A percentile compares a stretch with the other conserved stretches of the same genome.
phyloP scores from a whole-genome alignment of 92 coral and sea anemone genomes.

The Porites cylindrica region DNA sequence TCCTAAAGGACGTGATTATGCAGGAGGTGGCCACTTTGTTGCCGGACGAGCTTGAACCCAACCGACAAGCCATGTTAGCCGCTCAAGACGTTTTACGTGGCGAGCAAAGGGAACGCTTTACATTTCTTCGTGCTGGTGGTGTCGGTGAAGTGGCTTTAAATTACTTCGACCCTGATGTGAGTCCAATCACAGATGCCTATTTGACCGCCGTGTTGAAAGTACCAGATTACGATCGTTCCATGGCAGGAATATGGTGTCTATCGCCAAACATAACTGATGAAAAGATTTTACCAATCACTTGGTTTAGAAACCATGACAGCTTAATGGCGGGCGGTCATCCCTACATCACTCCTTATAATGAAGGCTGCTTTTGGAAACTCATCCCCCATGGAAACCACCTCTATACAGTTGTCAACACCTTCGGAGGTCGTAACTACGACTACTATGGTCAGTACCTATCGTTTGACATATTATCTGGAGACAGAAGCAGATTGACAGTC shows the following conservation, averaged over 20 bases:
- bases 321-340: no score
- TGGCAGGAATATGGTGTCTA: conserved; percentile 29
- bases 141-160: no score
- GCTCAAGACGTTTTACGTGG: no score
- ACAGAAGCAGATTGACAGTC: not conserved
- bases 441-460: not conserved
- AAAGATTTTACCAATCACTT: not conserved
- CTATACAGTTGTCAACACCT: conserved; percentile 39
- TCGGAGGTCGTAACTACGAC: conserved; percentile 1
- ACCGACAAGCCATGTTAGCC: not conserved
- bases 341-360: not conserved
- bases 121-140: no score
- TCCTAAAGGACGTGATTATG: conserved; percentile 46
- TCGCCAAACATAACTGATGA: not conserved
- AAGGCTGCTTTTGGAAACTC: conserved; percentile 39
- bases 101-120: no score
- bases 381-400: conserved; percentile 51
- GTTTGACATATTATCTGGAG: not conserved
- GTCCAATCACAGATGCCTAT: conserved; percentile 43
- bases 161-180: conserved; percentile 46
- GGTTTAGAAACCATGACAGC: no score
- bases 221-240: conserved; percentile 25
- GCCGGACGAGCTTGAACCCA: not conserved
- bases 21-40: conserved; percentile 37
- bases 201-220: not conserved